A percentile compares a stretch with the other conserved stretches of the same genome.
Conservation (phyloP, 2,888 invertebrate species). For the Melitaea athalia region DNA sequence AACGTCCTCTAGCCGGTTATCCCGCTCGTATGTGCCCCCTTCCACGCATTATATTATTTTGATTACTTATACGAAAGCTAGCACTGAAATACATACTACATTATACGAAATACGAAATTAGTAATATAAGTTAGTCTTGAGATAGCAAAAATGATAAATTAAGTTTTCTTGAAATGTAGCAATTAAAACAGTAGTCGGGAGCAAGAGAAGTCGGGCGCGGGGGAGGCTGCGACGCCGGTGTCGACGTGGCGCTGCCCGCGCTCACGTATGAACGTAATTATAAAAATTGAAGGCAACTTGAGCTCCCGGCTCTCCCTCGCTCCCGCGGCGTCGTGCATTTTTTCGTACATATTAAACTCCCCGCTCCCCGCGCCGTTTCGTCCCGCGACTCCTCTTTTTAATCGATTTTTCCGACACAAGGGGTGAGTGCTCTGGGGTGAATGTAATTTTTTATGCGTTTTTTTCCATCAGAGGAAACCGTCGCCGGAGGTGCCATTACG, state of each 20-base stretch:
- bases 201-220: conserved; percentile 49
- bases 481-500: conserved; percentile 82
- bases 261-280: conserved; percentile 85
- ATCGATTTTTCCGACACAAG: conserved; percentile 83
- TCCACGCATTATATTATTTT: conserved; percentile 56
- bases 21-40: conserved; percentile 79
- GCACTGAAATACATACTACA: conserved; percentile 44
- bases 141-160: not conserved
- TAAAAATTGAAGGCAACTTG: conserved; percentile 81
- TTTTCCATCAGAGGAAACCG: conserved; percentile 75
- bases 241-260: conserved; percentile 43
- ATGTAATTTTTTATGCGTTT: conserved; percentile 84
- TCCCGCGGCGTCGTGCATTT: conserved; percentile 80
- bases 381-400: conserved; percentile 81
- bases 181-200: not conserved
- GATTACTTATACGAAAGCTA: conserved; percentile 78
- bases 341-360: conserved; percentile 82
- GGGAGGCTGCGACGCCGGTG: conserved; percentile 35
- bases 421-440: conserved; percentile 83
- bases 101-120: not conserved
- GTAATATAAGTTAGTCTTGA: not conserved
- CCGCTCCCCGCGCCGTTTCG: conserved; percentile 63
- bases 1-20: conserved; percentile 80
- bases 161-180: conserved; percentile 2
- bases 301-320: conserved; percentile 74